Percentiles rank a stretch among this genome's conserved stretches.
Conservation (phyloP, 2,888 invertebrate species). For the Rhopalosiphum nymphaeae region DNA sequence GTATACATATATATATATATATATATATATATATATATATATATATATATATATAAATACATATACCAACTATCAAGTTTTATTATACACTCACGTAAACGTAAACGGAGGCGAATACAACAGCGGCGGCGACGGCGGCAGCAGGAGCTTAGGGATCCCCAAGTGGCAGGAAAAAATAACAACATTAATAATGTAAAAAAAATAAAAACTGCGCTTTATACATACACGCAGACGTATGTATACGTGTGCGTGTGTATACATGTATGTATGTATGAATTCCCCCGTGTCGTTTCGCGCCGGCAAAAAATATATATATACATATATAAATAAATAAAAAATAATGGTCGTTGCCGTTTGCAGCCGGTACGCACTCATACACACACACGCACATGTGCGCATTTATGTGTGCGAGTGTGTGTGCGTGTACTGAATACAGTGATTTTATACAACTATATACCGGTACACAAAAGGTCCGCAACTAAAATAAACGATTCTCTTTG, state of each 20-base stretch:
- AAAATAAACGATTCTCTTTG: constrained; percentile 57
- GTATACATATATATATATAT: background rate
- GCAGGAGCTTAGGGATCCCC: constrained; percentile 6
- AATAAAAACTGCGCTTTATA: background rate
- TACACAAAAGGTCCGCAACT: constrained; percentile 45
- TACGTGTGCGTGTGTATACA: background rate
- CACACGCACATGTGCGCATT: background rate
- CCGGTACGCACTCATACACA: background rate
- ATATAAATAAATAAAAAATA: constrained; percentile 29
- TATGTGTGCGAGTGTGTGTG: background rate
- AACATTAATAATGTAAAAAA: constrained; percentile 18
- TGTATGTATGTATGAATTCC: background rate
- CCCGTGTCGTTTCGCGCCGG: constrained; percentile 13
- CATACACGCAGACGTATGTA: background rate
- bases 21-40: background rate
- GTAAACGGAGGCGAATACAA: background rate
- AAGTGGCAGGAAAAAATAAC: constrained; percentile 20
- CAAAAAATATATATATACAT: background rate
- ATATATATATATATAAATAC: too few species aligned
- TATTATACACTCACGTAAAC: background rate
- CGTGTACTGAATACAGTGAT: background rate
- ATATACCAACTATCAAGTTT: background rate
- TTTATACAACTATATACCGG: background rate
- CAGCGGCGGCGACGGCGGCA: background rate
- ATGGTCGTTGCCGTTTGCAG: constrained; percentile 34